Evolutionary conservation across 1,140 invertebrate species (phyloP).

Genomic region (Stegodyphus dumicola): DNA sequence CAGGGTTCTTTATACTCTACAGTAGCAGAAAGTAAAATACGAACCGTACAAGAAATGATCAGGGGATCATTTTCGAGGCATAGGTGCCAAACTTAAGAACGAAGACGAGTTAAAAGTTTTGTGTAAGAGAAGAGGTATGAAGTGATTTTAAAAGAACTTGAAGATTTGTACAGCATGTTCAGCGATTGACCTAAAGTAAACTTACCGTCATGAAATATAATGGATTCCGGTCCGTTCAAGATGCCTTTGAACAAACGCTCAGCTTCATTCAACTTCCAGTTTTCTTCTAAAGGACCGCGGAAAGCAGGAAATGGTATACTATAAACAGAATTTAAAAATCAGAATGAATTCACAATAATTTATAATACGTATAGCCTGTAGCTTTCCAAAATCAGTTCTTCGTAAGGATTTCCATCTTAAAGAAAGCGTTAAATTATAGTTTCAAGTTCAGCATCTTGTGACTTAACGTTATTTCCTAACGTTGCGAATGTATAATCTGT

Average conservation of each 20-base stretch:
- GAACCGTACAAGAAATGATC: too few relatives aligned
- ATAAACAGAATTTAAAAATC: neutral
- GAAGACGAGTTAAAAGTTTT: too few relatives aligned
- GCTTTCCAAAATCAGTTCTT: neutral
- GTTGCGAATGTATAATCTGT: too few relatives aligned
- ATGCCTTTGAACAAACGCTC: conserved; percentile 76
- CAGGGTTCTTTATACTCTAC: too few relatives aligned
- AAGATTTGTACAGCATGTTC: too few relatives aligned
- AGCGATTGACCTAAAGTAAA: neutral
- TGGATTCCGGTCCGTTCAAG: conserved; percentile 79
- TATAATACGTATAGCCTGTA: neutral
- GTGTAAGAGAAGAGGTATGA: too few relatives aligned
- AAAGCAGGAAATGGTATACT: conserved; percentile 66
- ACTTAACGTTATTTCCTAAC: neutral
- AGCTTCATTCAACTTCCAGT: conserved; percentile 74
- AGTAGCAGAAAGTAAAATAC: too few relatives aligned
- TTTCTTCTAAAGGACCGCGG: conserved; percentile 72
- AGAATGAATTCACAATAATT: neutral
- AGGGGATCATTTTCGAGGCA: too few relatives aligned
- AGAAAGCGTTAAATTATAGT: neutral
- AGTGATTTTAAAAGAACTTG: too few relatives aligned
- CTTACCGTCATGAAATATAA: conserved; percentile 74
- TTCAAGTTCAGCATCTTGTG: neutral
- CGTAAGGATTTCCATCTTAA: neutral
- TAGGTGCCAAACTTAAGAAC: too few relatives aligned